Base-by-base conservation (phyloP, 2,797 vertebrate genomes). In the Arnoldichthys spilopterus region DNA sequence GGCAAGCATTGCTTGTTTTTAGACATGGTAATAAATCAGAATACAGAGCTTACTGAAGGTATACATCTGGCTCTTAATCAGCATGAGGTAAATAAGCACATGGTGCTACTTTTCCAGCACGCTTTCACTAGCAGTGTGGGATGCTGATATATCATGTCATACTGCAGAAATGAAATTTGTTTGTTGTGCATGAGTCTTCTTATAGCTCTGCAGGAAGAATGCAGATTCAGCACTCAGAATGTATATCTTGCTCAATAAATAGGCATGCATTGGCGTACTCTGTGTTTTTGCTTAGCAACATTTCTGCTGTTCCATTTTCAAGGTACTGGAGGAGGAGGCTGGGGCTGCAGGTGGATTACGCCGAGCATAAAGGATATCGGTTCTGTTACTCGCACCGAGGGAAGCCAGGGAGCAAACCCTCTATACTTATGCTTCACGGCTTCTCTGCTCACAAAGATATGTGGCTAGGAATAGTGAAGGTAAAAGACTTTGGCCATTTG, bases 391-490 rank as follows among this genome's bases (percentile, higher is more conserved):
- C 91, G 81, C 94, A 87, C 83, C 93, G 96, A 5, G 97, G 96
- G 70, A 94, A 91, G 13, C 92, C 96, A 1, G 92, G 94, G 0
- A 84, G 74, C 34, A 90, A 84, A 0, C 96, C 96, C 0, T 95
- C 97, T 2, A 72, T 98, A 70, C 94, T 99, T 68, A 93, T 99
- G 94, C 90, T 99, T 43, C 98, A 99, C 0, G 98, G 97, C 4
- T 99, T 99, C 90, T 97, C 96, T 0, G 95, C 93, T n/a, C 91
- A 93, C 85, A 99, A 98, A 87, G 98, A 99, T 88, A 96, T 97
- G 95, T 99, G 98, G 98, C 91, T 99, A 30, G 91, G 94, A 2
- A 43, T 99, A 59, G 83, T 96, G 77, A 97, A 96, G 94, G 98
- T 98, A 86, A 37, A n/a, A 1, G 13, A 11, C 24, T 15, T 28